Evolutionary conservation across 1,140 invertebrate genomes (phyloP).

Genomic region (Heliothis virescens): DNA sequence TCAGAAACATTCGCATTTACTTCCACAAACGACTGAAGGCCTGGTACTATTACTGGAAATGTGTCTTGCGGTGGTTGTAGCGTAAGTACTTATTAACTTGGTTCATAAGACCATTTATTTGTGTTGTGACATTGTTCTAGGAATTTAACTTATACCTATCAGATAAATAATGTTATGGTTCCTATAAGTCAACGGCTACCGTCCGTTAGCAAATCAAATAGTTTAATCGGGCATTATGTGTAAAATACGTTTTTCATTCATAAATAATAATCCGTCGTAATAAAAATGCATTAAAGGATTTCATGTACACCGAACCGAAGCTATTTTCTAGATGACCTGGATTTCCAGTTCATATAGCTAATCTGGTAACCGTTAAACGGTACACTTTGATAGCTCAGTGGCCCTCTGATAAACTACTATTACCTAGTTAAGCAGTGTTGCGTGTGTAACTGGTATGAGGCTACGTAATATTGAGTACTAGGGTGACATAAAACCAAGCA

Average conservation of each 20-base stretch:
- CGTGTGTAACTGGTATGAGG: slow-evolving; percentile 1
- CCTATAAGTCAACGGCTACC: no score
- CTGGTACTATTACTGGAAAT: not conserved
- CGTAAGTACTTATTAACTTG: not conserved
- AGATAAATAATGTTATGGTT: no score
- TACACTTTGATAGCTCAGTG: slow-evolving; percentile 16
- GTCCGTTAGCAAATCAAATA: no score
- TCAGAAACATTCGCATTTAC: not conserved
- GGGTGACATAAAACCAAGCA: not conserved
- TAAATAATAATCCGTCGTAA: no score
- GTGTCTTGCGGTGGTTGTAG: not conserved
- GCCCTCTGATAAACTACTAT: not conserved
- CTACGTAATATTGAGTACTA: not conserved
- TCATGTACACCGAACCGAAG: not conserved
- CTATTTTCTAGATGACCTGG: not conserved
- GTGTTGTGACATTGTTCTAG: no score
- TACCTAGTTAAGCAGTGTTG: slow-evolving; percentile 10
- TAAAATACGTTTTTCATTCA: no score
- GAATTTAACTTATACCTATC: no score
- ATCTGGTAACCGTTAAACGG: not conserved
- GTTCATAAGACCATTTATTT: no score
- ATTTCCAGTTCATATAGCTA: slow-evolving; percentile 11
- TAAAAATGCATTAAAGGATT: not conserved
- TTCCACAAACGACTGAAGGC: not conserved
- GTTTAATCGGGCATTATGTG: no score